Evolutionary conservation across 2,113 vertebrate genomes (phyloP).

Genomic region (Centropus bengalensis): DNA sequence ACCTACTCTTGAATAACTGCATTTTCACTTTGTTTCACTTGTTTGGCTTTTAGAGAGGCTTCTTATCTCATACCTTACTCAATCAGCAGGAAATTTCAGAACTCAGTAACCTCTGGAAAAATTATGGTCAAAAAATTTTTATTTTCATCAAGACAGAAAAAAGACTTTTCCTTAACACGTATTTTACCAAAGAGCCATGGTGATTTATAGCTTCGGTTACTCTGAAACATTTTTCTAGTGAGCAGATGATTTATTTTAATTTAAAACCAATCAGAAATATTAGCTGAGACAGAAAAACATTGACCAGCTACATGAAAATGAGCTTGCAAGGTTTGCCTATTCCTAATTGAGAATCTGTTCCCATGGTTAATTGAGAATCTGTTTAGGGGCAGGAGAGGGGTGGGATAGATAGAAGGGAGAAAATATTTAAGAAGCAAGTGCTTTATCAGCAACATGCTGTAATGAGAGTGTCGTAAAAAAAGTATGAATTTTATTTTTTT

Average conservation of each 20-base stretch:
- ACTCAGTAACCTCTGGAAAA: background rate
- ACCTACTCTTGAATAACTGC: background rate
- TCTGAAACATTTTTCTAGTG: background rate
- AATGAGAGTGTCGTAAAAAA: slow-evolving; percentile 18
- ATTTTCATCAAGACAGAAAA: background rate
- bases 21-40: background rate
- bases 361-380: slow-evolving; percentile 49
- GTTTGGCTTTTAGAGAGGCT: background rate
- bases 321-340: background rate
- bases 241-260: slow-evolving; percentile 68
- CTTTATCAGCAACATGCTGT: slow-evolving; percentile 1
- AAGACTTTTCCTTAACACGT: background rate
- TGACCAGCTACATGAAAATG: slow-evolving; percentile 56
- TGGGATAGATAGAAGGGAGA: slow-evolving; percentile 15
- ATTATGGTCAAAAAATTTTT: background rate
- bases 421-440: slow-evolving; percentile 52
- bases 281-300: slow-evolving; percentile 34
- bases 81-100: background rate
- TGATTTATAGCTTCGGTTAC: background rate
- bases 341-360: slow-evolving; percentile 59
- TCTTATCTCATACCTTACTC: background rate
- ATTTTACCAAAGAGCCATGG: background rate
- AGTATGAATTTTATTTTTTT: slow-evolving; percentile 10
- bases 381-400: slow-evolving; percentile 44
- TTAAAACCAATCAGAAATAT: slow-evolving; percentile 55